A percentile compares a stretch with the other conserved stretches of the same genome.
Evolutionary conservation across 1,140 invertebrate genomes (phyloP).

Genomic region (Atta texana): DNA sequence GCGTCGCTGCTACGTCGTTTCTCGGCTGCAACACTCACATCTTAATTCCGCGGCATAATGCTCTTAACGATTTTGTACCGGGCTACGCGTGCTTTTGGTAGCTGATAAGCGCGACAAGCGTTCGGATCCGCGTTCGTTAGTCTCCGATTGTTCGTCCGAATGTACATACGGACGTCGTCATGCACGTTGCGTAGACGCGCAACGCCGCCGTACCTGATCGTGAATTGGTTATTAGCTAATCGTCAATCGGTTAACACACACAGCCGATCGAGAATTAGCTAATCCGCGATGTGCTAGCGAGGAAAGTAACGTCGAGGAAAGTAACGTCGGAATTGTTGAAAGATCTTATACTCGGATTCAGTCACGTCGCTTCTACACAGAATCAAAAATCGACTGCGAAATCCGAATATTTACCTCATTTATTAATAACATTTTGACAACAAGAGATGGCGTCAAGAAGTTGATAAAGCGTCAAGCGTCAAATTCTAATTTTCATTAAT

Average conservation of each 20-base stretch:
- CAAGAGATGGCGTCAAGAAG: too few relatives aligned
- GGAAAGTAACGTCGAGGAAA: neutral
- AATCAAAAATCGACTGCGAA: too few relatives aligned
- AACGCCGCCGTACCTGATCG: neutral
- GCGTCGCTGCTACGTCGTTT: constrained; percentile 34
- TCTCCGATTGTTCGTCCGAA: constrained; percentile 56
- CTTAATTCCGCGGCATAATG: constrained; percentile 76
- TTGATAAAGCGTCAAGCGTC: too few relatives aligned
- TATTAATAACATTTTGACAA: too few relatives aligned
- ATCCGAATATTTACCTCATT: too few relatives aligned
- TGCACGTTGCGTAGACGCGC: constrained; percentile 6
- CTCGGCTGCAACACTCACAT: constrained; percentile 69
- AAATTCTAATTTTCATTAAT: too few relatives aligned
- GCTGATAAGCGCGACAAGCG: constrained; percentile 53
- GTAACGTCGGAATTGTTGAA: too few relatives aligned
- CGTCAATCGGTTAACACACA: constrained; percentile 19
- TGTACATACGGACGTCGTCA: constrained; percentile 33
- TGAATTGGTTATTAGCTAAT: constrained; percentile 42
- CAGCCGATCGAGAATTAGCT: constrained; percentile 12
- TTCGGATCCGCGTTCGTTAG: constrained; percentile 62
- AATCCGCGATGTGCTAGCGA: neutral
- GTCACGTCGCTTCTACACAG: too few relatives aligned
- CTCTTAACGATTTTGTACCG: constrained; percentile 72
- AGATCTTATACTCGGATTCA: too few relatives aligned
- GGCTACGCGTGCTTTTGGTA: constrained; percentile 63